Base-by-base conservation (phyloP, 2,113 vertebrate species). In the Epinephelus cyanopodus region DNA sequence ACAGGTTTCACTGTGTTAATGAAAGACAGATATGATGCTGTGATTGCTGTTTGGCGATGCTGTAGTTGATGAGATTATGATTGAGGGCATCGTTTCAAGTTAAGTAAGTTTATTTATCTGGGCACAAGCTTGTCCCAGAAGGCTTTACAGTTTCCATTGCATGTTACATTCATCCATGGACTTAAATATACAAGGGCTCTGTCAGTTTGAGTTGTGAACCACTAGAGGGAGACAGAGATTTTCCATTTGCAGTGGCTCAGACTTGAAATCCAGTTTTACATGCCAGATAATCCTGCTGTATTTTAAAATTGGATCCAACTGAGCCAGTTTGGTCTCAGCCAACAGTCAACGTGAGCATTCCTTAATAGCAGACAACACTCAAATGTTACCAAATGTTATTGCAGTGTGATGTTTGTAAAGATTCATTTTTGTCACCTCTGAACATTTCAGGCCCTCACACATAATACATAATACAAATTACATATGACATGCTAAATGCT, bases 191-290 rank as follows among this genome's bases (percentile, higher is more conserved):
- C 5, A 3, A 57, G 23, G 21, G 60, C 15, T 33, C 5, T 17
- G 25, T 2, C 53, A 64, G 11, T 11, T 56, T 2, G 1, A 13
- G n/a, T 8, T 23, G 25, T 39, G 0, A 27, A 21, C 92, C 92
- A 83, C 86, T 67, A 91, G 92, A 87, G 90, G 92, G 87, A 73
- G 86, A 68, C 89, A 89, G 45, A 85, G 75, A 12, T 57, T 57
- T 65, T 69, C 9, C 11, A 42, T 70, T 77, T 33, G 57, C 42
- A 50, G n/a, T 0, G 5, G 5, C 2, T n/a, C 29, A 21, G 39
- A 1, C 0, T 37, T 37, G 6, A 10, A 17, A 29, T 63, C 6
- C 3, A 57, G 4, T 42, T 54, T 4, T 37, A 50, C 12, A 33
- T 29, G 19, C 61, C 12, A 54, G 18, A 47, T n/a, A 21, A 5